A percentile compares a stretch with the other conserved stretches of the same genome.
Evolutionary conservation across 2,113 vertebrate species (phyloP).

Genomic region (Mesoclemmys tuberculata): DNA sequence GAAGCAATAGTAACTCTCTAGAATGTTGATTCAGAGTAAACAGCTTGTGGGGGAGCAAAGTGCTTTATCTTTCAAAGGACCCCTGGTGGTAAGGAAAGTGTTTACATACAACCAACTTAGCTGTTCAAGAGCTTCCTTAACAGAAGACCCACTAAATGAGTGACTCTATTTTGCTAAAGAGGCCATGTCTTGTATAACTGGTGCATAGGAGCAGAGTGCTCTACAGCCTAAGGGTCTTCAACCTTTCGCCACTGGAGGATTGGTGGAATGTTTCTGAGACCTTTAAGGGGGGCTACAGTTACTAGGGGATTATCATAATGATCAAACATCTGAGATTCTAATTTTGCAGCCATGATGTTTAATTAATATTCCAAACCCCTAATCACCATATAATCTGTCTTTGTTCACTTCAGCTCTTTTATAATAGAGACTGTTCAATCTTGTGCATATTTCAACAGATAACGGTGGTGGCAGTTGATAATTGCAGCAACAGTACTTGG

Average conservation of each 20-base stretch:
- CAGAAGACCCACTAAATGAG: constrained; percentile 12
- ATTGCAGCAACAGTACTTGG: not conserved
- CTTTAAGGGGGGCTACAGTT: constrained; percentile 44
- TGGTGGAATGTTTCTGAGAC: constrained; percentile 35
- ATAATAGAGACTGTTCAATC: not conserved
- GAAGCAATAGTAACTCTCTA: not conserved
- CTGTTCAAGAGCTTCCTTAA: constrained; percentile 1
- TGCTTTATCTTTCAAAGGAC: not conserved
- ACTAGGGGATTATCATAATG: constrained; percentile 53
- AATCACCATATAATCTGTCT: constrained; percentile 37
- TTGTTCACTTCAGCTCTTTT: constrained; percentile 27
- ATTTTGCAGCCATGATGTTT: constrained; percentile 62
- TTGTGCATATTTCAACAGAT: not conserved
- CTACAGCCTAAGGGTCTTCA: constrained; percentile 46
- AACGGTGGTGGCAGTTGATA: not conserved
- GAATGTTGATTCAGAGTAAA: not conserved
- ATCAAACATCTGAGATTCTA: constrained; percentile 60
- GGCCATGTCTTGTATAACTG: constrained; percentile 40
- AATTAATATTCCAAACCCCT: constrained; percentile 61
- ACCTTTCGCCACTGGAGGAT: constrained; percentile 43
- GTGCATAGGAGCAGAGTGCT: constrained; percentile 5
- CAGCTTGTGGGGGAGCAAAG: not conserved
- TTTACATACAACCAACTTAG: not conserved
- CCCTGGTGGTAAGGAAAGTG: not conserved
- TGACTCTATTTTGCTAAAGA: constrained; percentile 39